A percentile compares a stretch with the other conserved stretches of the same genome.
phyloP scores from a whole-genome alignment of 2,113 vertebrate species.

The Nycticryphes semicollaris region DNA sequence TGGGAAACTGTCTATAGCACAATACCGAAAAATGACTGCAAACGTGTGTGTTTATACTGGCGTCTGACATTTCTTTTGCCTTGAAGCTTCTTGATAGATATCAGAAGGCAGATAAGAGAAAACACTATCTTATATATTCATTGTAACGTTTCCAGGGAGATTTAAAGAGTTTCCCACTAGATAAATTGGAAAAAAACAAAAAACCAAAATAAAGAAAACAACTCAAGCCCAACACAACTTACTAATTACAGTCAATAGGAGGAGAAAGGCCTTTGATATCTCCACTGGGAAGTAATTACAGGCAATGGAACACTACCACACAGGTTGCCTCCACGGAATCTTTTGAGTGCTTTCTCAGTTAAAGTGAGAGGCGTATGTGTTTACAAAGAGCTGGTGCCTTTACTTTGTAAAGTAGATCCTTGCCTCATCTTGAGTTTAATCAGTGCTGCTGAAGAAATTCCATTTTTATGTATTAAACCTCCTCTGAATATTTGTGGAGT shows the following conservation, averaged over 20 bases:
- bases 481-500: conserved; percentile 12
- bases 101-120: not conserved
- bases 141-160: not conserved
- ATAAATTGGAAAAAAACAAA: not conserved
- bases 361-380: conserved; percentile 33
- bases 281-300: not conserved
- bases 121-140: not conserved
- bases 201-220: too few relatives aligned
- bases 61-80: conserved; percentile 23
- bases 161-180: not conserved
- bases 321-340: not conserved
- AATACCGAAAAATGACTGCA: conserved; percentile 43
- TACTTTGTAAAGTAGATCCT: conserved; percentile 58
- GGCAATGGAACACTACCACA: not conserved
- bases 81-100: conserved; percentile 4
- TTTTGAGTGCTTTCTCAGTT: conserved; percentile 38
- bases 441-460: conserved; percentile 57
- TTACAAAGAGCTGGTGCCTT: conserved; percentile 70
- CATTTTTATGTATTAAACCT: conserved; percentile 11
- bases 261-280: conserved; percentile 1
- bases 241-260: not conserved
- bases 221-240: not conserved
- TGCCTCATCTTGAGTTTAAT: conserved; percentile 51
- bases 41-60: not conserved
- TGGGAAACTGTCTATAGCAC: conserved; percentile 50